A percentile compares a stretch with the other conserved stretches of the same genome.
Evolutionary conservation across 1,140 invertebrate species (phyloP).

Genomic region (Drosophila ironensis): DNA sequence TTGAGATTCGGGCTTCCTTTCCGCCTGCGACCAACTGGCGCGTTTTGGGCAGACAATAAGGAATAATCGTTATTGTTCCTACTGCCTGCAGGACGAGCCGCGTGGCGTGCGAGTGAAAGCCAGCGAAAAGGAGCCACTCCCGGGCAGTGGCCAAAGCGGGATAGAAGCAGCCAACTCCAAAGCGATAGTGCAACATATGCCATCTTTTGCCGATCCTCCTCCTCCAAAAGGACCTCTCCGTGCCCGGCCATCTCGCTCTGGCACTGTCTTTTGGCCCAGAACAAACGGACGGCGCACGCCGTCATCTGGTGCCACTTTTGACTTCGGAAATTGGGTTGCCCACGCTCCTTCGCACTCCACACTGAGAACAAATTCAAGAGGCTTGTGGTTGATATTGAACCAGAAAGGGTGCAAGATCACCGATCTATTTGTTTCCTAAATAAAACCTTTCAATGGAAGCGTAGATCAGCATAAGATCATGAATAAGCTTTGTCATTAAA

Average conservation of each 20-base stretch:
- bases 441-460: no score
- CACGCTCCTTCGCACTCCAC: conserved; percentile 40
- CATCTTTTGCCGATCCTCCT: conserved; percentile 45
- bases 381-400: no score
- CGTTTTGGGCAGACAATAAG: conserved; percentile 54
- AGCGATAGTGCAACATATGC: conserved; percentile 68
- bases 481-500: no score
- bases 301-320: conserved; percentile 81
- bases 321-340: conserved; percentile 75
- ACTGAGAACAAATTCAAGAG: conserved; percentile 22
- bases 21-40: conserved; percentile 58
- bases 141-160: conserved; percentile 30
- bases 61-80: conserved; percentile 71
- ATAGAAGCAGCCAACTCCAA: conserved; percentile 17
- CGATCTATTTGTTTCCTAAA: neutral
- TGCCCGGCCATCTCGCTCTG: conserved; percentile 7
- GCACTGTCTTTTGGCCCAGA: conserved; percentile 34
- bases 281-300: conserved; percentile 76
- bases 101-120: conserved; percentile 76
- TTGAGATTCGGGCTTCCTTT: conserved; percentile 31
- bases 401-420: no score
- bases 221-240: conserved; percentile 20
- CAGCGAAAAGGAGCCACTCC: conserved; percentile 51
- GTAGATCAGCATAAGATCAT: no score
- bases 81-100: conserved; percentile 47